A percentile compares a stretch with the other conserved stretches of the same genome.
Evolutionary conservation across 2,888 invertebrate genomes (phyloP).

Genomic region (Idaea aversata): DNA sequence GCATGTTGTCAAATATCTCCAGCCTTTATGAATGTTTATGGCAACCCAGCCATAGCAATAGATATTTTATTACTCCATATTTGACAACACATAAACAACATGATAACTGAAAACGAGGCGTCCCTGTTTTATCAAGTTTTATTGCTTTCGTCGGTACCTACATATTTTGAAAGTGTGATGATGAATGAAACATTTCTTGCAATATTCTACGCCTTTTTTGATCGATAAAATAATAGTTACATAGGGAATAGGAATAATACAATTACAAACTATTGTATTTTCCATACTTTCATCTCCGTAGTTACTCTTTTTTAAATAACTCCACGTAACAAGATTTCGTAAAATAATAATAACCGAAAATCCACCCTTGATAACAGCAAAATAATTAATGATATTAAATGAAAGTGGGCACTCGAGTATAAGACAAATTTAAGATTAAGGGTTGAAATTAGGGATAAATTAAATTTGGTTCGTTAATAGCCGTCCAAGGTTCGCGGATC

Average conservation of each 20-base stretch:
- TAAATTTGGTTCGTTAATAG: slow-evolving; percentile 50
- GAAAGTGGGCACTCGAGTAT: slow-evolving; percentile 30
- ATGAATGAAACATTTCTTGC: slow-evolving; percentile 25
- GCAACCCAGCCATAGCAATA: slow-evolving; percentile 35
- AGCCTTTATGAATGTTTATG: slow-evolving; percentile 31
- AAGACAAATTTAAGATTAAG: slow-evolving; percentile 30
- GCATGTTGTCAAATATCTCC: slow-evolving; percentile 20
- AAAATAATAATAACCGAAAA: neutral
- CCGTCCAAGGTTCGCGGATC: slow-evolving; percentile 51
- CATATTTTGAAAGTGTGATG: slow-evolving; percentile 33
- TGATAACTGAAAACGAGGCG: slow-evolving; percentile 39
- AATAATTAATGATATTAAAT: slow-evolving; percentile 28
- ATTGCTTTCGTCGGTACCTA: slow-evolving; percentile 30
- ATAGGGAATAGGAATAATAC: neutral
- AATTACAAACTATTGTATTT: neutral
- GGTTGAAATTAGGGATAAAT: slow-evolving; percentile 43
- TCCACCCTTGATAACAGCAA: slow-evolving; percentile 7
- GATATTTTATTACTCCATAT: slow-evolving; percentile 41
- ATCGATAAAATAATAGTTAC: neutral
- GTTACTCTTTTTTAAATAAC: neutral
- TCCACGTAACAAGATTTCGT: neutral
- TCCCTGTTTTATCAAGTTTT: slow-evolving; percentile 36
- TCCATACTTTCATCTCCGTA: neutral
- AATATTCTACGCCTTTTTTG: neutral
- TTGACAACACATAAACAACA: slow-evolving; percentile 47